Conservation (phyloP, 2,113 vertebrate genomes). For the Balaeniceps rex region DNA sequence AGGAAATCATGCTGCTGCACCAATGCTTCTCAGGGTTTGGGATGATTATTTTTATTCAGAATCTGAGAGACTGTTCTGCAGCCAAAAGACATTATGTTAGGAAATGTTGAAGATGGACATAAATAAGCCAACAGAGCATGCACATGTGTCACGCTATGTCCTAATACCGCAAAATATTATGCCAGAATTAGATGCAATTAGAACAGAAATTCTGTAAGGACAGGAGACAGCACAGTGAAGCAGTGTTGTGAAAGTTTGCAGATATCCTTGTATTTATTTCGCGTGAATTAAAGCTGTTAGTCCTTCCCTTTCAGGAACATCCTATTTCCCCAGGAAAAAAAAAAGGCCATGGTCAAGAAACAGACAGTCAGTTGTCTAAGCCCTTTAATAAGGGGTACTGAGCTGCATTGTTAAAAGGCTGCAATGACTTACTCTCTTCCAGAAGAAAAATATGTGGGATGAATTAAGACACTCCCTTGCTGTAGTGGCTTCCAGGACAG, state of each 20-base stretch:
- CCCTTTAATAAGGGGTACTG: not conserved
- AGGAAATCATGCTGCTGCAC: not conserved
- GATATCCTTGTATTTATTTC: not conserved
- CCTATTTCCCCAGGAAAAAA: not conserved
- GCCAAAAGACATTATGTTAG: not conserved
- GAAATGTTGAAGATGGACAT: not conserved
- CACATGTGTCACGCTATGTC: not conserved
- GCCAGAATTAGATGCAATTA: not conserved
- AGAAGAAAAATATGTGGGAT: not conserved
- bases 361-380: not conserved
- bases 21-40: not conserved
- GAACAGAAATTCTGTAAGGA: not conserved
- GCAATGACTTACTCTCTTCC: not conserved
- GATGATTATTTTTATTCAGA: not conserved
- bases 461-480: not conserved
- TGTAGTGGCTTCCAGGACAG: not conserved
- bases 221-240: not conserved
- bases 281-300: not conserved
- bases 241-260: not conserved
- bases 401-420: not conserved
- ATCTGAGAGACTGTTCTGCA: not conserved
- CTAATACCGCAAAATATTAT: conserved; percentile 13
- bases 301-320: not conserved
- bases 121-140: not conserved
- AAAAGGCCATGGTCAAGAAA: not conserved